Evolutionary conservation across 2,888 invertebrate species (phyloP).

Genomic region (Tanypteryx hageni): DNA sequence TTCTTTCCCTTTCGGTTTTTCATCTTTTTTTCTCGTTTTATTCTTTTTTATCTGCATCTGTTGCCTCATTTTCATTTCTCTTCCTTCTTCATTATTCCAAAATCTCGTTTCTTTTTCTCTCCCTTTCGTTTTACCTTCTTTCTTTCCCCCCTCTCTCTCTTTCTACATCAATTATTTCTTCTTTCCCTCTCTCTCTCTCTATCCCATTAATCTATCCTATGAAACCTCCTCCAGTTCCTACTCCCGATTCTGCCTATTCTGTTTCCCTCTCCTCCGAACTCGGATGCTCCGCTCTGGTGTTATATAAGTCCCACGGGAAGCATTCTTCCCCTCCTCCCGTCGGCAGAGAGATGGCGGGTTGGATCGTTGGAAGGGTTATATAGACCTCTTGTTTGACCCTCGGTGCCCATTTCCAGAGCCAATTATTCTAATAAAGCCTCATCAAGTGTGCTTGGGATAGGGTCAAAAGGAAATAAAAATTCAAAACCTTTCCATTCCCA

Average conservation of each 20-base stretch:
- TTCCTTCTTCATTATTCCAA: no score
- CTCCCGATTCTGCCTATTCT: background rate
- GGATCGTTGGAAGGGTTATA: background rate
- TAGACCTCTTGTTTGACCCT: background rate
- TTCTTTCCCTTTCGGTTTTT: no score
- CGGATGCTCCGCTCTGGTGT: no score
- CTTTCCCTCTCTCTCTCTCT: background rate
- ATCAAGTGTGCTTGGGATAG: background rate
- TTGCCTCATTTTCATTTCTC: background rate
- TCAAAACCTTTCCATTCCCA: no score
- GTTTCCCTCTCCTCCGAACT: background rate
- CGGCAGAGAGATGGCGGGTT: background rate
- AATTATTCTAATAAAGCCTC: conserved; percentile 39
- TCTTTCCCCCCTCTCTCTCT: background rate
- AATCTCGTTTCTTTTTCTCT: background rate
- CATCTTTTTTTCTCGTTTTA: background rate
- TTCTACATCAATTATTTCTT: background rate
- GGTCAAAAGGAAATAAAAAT: conserved; percentile 18
- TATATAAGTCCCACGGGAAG: background rate
- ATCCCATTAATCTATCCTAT: background rate
- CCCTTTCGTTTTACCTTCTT: background rate
- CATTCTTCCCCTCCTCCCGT: background rate
- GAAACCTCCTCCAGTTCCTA: background rate
- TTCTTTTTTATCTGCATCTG: background rate
- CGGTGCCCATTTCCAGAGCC: background rate